Evolutionary conservation across 2,113 vertebrate species (phyloP).

Genomic region (Catharus minimus): DNA sequence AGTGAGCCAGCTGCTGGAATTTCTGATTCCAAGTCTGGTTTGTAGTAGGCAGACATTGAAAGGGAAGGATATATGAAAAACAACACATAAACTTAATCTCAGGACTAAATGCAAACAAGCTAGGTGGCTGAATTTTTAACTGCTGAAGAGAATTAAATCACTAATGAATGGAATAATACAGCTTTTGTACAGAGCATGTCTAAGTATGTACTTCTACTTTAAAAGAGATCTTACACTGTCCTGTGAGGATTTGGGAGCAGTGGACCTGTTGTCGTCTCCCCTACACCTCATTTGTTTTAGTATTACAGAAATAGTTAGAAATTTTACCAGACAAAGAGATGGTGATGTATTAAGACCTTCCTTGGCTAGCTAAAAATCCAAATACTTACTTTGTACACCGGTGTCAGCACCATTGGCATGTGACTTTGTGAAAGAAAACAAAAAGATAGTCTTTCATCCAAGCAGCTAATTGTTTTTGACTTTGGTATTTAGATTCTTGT

Average conservation of each 20-base stretch:
- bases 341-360: background rate
- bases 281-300: background rate
- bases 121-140: background rate
- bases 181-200: background rate
- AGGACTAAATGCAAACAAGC: background rate
- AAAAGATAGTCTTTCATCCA: background rate
- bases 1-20: conserved; percentile 46
- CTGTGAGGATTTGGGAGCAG: background rate
- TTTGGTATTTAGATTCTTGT: background rate
- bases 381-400: background rate
- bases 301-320: background rate
- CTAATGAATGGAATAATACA: background rate
- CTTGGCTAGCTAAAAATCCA: background rate
- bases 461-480: background rate
- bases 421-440: background rate
- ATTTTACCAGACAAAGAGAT: background rate
- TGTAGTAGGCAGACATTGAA: background rate
- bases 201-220: background rate
- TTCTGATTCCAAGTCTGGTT: conserved; percentile 12
- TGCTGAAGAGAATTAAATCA: background rate
- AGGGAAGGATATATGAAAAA: background rate
- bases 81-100: background rate
- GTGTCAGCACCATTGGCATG: background rate
- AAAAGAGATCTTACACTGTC: background rate
- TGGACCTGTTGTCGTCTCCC: background rate